Evolutionary conservation across 2,888 invertebrate species (phyloP).

Genomic region (Lepetodrilus schrolli): DNA sequence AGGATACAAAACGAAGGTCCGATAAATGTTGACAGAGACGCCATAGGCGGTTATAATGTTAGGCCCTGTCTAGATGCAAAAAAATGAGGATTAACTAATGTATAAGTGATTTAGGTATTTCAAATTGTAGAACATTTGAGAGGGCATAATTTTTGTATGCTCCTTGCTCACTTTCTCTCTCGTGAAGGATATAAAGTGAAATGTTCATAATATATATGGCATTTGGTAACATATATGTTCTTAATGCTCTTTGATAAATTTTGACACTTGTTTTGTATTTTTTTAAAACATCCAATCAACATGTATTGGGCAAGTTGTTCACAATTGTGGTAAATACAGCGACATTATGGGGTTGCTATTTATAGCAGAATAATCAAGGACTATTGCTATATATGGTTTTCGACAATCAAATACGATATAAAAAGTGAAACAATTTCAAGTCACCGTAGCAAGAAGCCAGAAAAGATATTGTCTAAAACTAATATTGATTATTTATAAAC

Average conservation of each 20-base stretch:
- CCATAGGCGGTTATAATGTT: conserved; percentile 59
- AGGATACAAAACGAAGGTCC: conserved; percentile 53
- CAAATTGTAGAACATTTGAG: conserved; percentile 19
- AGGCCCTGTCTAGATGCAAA: conserved; percentile 45
- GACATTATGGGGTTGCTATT: background rate
- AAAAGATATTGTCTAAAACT: background rate
- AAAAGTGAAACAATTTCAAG: background rate
- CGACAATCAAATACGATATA: background rate
- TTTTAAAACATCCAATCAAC: background rate
- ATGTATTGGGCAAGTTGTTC: background rate
- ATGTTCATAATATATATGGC: background rate
- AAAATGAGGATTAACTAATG: background rate
- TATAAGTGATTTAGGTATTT: conserved; percentile 15
- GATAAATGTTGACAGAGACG: conserved; percentile 47
- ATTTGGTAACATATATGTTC: background rate
- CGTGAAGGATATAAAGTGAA: background rate
- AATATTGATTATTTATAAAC: background rate
- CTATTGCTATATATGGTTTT: background rate
- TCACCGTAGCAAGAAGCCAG: background rate
- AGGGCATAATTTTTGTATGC: conserved; percentile 1
- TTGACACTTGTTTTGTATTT: background rate
- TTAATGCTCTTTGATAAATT: background rate
- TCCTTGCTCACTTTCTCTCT: background rate
- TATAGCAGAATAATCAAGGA: background rate
- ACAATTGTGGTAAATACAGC: background rate